Percentiles rank a stretch among this genome's conserved stretches.
phyloP scores from a whole-genome alignment of 2,888 invertebrate genomes.

The Volucella zonaria region DNA sequence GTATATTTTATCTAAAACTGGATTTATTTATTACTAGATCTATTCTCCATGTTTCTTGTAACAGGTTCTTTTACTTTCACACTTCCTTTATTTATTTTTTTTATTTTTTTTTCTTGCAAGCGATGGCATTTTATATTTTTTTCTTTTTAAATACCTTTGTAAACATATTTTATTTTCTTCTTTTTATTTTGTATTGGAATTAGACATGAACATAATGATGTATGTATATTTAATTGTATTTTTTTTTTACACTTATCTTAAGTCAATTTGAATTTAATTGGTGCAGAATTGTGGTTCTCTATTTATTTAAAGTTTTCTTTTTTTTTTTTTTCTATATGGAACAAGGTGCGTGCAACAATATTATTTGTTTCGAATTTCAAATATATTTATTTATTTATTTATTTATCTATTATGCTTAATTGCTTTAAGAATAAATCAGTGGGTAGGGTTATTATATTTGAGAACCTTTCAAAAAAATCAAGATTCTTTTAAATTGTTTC shows the following conservation, averaged over 20 bases:
- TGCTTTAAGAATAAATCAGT: too few species aligned
- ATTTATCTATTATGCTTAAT: constrained; percentile 1
- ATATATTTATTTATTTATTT: constrained; percentile 5
- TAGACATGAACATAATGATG: neutral
- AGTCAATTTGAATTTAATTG: constrained; percentile 53
- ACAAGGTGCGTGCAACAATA: constrained; percentile 57
- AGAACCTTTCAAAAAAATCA: too few species aligned
- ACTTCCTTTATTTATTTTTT: neutral
- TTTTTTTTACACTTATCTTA: constrained; percentile 35
- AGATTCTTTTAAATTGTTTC: too few species aligned
- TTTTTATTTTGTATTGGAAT: too few species aligned
- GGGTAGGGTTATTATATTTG: too few species aligned
- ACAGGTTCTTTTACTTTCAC: neutral
- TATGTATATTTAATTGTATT: constrained; percentile 20
- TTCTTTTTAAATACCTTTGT: constrained; percentile 7
- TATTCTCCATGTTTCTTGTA: constrained; percentile 3
- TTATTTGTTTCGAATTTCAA: constrained; percentile 10
- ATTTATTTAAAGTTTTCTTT: constrained; percentile 20
- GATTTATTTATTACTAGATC: constrained; percentile 8
- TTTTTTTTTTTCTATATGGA: constrained; percentile 39
- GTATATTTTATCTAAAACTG: constrained; percentile 65
- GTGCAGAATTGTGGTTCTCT: constrained; percentile 50
- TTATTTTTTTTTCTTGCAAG: neutral
- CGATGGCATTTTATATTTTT: constrained; percentile 17
- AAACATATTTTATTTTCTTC: neutral